These are phyloP conservation scores for Alosa alosa DNA, from an alignment of 2,113 vertebrate species.

Conservation along the genomic window DNA sequence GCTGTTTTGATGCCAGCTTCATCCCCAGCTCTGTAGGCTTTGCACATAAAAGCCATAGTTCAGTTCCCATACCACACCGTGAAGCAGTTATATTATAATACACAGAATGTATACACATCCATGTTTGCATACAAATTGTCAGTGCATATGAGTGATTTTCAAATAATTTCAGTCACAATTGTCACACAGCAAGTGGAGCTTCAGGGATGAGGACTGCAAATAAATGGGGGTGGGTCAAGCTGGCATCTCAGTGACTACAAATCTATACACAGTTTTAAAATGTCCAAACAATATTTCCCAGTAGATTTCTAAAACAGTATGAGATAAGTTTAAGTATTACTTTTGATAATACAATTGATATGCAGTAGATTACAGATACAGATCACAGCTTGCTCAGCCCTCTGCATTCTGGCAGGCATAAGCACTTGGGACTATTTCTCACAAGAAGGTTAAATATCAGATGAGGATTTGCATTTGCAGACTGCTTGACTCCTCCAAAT, in stretches of 20 bases:
- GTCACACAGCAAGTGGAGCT: too few species aligned
- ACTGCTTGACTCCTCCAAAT: neutral
- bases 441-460: slow-evolving; percentile 21
- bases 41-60: too few species aligned
- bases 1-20: too few species aligned
- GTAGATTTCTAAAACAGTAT: slow-evolving; percentile 23
- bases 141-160: too few species aligned
- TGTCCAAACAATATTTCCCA: slow-evolving; percentile 36
- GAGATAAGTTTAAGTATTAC: slow-evolving; percentile 29
- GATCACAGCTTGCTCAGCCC: neutral
- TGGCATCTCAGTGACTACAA: slow-evolving; percentile 45
- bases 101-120: too few species aligned
- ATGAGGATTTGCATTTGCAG: slow-evolving; percentile 21
- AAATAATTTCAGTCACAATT: too few species aligned
- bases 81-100: too few species aligned
- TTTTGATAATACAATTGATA: slow-evolving; percentile 43
- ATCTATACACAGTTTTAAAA: too few species aligned
- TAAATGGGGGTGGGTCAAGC: neutral
- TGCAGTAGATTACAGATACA: slow-evolving; percentile 33
- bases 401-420: slow-evolving; percentile 15
- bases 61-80: too few species aligned
- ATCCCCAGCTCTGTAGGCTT: too few species aligned
- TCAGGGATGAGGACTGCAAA: too few species aligned
- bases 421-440: slow-evolving; percentile 12
- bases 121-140: too few species aligned